A percentile compares a stretch with the other conserved stretches of the same genome.
Conservation (phyloP, 2,113 vertebrate genomes). For the Nyctereutes procyonoides region DNA sequence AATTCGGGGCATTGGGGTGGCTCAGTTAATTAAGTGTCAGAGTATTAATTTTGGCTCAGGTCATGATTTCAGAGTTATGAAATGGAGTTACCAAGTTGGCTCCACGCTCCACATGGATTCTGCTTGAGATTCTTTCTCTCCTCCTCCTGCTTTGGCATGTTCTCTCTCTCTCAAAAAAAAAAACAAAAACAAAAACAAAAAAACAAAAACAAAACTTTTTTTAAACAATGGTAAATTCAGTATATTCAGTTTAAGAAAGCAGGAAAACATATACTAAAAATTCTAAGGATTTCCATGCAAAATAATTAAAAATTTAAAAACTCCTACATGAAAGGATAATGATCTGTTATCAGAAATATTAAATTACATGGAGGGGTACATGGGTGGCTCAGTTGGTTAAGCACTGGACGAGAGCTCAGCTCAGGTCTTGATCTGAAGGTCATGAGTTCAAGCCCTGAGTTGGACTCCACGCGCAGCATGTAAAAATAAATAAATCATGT, state of each 20-base stretch:
- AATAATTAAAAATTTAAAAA: constrained; percentile 33
- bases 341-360: not conserved
- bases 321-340: not conserved
- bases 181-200: too few species aligned
- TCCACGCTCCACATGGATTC: not conserved
- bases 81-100: not conserved
- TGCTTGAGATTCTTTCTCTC: not conserved
- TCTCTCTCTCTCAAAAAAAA: not conserved
- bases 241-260: constrained; percentile 38
- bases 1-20: not conserved
- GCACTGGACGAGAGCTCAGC: not conserved
- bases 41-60: not conserved
- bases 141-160: not conserved
- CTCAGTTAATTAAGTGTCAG: not conserved
- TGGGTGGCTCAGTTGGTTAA: not conserved
- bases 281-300: constrained; percentile 27
- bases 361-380: not conserved
- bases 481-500: not conserved
- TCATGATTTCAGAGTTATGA: not conserved
- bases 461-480: not conserved
- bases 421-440: not conserved
- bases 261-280: constrained; percentile 18
- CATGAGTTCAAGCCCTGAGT: not conserved
- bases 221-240: not conserved
- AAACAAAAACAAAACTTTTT: too few species aligned